Evolutionary conservation across 1,140 invertebrate species (phyloP), one percentile per base, ranked within the genome.

Genomic region (Lanistes nyassanus): DNA sequence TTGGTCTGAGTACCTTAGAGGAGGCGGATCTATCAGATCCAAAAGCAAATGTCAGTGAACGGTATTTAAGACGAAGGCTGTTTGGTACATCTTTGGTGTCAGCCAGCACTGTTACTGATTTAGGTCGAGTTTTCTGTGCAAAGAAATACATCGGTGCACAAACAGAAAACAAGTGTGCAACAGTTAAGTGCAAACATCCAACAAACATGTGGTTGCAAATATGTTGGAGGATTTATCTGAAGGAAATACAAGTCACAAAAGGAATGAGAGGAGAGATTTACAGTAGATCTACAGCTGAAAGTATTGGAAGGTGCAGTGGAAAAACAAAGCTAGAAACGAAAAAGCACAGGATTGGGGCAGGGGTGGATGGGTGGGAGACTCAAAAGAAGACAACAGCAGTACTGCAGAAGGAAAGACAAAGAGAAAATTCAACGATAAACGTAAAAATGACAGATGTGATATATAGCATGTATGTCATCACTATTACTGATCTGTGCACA

Each of bases 41-140:
- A 53, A 80, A 78, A n/a, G 82, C 73, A 80, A 81, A 83, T 6
- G 83, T 83, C 70, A 84, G 83, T 56, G 83, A 82, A 60, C 84
- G 79, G 68, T 80, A 81, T 76, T 82, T 81, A 23, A 85, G 69
- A 36, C 75, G 73, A 16, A 79, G 37, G 29, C 58, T 34, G 37
- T 60, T 58, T 34, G 70, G 73, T 29, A 71, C 67, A 47, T 26
- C 16, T 21, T 68, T 62, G 29, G 21, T n/a, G 11, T 62, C 36
- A 34, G 21, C 51, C 51, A 58, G 21, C 11, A 77, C 70, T 16
- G 58, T 62, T 26, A 73, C 69, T n/a, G 76, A 73, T 51, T 56
- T 71, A 65, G 76, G 76, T 26, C 70, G 60, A 16, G 42, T 19
- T 60, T 74, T 66, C 72, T 65, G 60, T 74, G 72, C 68, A 53